phyloP scores from a whole-genome alignment of 2,113 vertebrate genomes.

The Scytalopus superciliaris region DNA sequence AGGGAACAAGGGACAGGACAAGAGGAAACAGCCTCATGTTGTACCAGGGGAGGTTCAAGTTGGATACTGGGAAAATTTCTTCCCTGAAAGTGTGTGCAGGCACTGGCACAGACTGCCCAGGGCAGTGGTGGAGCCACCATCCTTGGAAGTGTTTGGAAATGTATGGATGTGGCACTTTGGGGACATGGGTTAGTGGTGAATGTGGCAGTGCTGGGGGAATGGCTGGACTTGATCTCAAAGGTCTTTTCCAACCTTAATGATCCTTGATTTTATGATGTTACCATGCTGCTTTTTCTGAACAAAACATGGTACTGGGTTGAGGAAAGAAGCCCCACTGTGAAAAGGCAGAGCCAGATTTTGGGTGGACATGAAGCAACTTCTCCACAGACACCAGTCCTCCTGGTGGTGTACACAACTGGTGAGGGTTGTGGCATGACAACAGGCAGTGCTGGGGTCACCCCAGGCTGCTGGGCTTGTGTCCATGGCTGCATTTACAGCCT shows the following conservation, averaged over 20 bases:
- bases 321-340: background rate
- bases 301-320: fast-evolving
- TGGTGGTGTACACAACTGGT: fast-evolving
- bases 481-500: background rate
- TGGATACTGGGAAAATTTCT: background rate
- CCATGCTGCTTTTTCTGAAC: background rate
- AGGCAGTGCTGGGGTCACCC: background rate
- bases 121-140: background rate
- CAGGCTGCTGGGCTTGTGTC: background rate
- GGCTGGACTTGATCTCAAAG: background rate
- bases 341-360: background rate
- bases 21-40: fast-evolving
- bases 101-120: background rate
- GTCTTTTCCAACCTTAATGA: background rate
- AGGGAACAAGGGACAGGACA: background rate
- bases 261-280: background rate
- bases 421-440: background rate
- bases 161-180: background rate
- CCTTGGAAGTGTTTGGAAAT: background rate
- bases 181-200: background rate
- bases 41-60: background rate
- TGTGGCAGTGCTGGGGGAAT: background rate
- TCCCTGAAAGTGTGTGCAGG: background rate
- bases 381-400: too few species aligned
- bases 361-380: background rate